phyloP scores from a whole-genome alignment of 64 coral and sea anemone species.

The Astreopora myriophthalma region DNA sequence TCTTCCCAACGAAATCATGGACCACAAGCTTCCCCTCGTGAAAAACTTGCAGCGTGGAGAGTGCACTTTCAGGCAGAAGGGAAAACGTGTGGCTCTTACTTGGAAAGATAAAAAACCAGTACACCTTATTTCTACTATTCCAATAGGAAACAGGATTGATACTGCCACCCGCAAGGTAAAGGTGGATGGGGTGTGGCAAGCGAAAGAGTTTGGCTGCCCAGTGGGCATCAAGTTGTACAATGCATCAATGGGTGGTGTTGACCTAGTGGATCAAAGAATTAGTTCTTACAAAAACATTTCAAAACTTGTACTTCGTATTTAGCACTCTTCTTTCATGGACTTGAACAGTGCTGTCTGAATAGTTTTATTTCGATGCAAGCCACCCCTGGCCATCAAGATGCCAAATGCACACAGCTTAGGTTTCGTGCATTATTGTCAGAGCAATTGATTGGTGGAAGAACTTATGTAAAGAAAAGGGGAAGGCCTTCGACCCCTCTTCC shows the following conservation, averaged over 20 bases:
- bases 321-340: conserved; percentile 6
- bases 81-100: conserved; percentile 5
- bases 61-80: conserved; percentile 9
- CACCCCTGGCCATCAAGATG: background rate
- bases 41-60: background rate
- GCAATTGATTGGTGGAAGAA: conserved; percentile 26
- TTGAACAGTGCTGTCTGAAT: conserved; percentile 34
- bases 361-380: conserved; percentile 17
- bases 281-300: background rate
- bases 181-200: conserved; percentile 1
- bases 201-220: conserved; percentile 4
- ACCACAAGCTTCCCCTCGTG: background rate
- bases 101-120: conserved; percentile 47
- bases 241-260: conserved; percentile 2
- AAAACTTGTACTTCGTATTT: conserved; percentile 41
- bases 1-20: conserved; percentile 37
- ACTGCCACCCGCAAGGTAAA: background rate
- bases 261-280: conserved; percentile 29
- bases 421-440: background rate
- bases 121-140: conserved; percentile 31
- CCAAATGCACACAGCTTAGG: background rate
- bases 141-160: background rate
- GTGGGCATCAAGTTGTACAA: conserved; percentile 8
- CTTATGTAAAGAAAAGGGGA: background rate
- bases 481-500: background rate